These are phyloP conservation scores for Phasianus colchicus DNA, from an alignment of 2,113 vertebrate genomes.

Conservation along the genomic window DNA sequence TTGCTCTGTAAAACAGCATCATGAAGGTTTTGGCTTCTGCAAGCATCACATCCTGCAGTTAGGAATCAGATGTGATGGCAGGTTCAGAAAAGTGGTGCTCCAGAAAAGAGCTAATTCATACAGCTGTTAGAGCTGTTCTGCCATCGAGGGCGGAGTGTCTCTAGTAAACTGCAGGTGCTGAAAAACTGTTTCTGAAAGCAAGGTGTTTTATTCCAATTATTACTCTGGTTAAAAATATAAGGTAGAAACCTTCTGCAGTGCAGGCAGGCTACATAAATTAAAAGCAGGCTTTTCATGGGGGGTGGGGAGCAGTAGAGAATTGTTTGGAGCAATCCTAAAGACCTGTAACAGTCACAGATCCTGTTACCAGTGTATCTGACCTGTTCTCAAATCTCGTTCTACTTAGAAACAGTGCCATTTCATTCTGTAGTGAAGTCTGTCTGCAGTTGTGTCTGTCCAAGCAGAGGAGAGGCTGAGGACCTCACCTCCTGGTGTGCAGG, in stretches of 20 bases:
- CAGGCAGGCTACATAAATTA: neutral
- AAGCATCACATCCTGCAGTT: neutral
- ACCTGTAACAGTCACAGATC: neutral
- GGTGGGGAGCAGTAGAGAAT: neutral
- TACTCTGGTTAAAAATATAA: neutral
- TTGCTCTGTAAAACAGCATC: neutral
- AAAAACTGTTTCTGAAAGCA: neutral
- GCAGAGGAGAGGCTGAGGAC: neutral
- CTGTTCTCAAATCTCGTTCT: neutral
- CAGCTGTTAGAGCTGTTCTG: neutral
- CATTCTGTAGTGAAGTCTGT: neutral
- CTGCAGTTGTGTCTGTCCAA: neutral
- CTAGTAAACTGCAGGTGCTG: neutral
- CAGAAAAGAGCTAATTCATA: neutral
- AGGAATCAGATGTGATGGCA: neutral
- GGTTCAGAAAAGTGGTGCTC: neutral
- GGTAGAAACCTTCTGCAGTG: neutral
- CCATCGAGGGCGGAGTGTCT: neutral
- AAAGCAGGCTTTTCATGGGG: neutral
- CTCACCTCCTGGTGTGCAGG: neutral
- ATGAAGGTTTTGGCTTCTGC: neutral
- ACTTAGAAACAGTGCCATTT: neutral
- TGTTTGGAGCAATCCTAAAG: neutral
- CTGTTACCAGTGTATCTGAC: neutral
- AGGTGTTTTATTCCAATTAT: neutral